Evolutionary conservation across 2,888 invertebrate genomes (phyloP).

Genomic region (Pecten maximus): DNA sequence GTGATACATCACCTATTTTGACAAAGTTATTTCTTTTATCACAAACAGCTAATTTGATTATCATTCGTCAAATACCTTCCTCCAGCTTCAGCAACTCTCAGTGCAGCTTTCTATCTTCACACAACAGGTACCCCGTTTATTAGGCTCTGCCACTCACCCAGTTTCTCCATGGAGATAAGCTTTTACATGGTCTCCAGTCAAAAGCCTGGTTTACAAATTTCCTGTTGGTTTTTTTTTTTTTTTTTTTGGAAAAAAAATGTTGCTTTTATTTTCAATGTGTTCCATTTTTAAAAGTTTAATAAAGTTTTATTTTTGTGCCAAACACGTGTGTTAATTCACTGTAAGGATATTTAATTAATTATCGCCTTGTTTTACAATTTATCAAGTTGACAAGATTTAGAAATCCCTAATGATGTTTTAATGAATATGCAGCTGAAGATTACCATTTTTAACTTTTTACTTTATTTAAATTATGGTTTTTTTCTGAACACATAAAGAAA

Average conservation of each 20-base stretch:
- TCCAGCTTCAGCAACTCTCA: neutral
- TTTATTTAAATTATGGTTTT: neutral
- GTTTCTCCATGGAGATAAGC: neutral
- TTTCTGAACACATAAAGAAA: neutral
- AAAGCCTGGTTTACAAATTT: constrained; percentile 12
- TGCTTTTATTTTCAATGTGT: neutral
- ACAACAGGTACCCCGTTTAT: neutral
- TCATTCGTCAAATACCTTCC: constrained; percentile 30
- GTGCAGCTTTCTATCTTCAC: neutral
- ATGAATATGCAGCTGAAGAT: neutral
- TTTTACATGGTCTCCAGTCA: neutral
- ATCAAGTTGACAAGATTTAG: neutral
- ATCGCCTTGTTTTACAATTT: neutral
- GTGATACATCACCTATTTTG: constrained; percentile 35
- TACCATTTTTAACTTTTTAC: neutral
- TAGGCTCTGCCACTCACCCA: neutral
- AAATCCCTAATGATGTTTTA: neutral
- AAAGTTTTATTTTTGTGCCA: neutral
- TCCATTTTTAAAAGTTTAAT: neutral
- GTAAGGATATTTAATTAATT: neutral
- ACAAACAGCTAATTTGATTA: constrained; percentile 33
- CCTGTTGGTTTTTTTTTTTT: neutral
- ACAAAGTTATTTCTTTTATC: constrained; percentile 35
- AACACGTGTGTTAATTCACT: too few species aligned
- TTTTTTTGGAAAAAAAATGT: neutral